Percentiles rank a stretch among this genome's conserved stretches.
phyloP scores from a whole-genome alignment of 2,113 vertebrate genomes.

The Nesoenas mayeri region DNA sequence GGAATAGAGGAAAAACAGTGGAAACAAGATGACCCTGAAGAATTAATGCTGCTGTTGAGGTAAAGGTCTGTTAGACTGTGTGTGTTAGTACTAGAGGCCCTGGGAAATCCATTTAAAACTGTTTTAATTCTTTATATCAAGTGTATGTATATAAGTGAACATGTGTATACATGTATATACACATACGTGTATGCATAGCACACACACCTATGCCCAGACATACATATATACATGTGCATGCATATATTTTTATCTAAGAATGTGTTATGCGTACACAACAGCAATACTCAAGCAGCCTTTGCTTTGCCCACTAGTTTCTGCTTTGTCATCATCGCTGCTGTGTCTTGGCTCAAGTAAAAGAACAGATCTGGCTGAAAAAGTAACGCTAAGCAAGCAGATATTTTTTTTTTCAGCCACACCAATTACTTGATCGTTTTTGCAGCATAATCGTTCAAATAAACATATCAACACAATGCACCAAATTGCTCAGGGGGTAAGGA shows the following conservation, averaged over 20 bases:
- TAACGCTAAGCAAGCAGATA: not conserved
- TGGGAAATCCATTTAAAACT: not conserved
- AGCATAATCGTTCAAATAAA: not conserved
- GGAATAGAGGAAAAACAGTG: not conserved
- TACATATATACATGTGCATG: not conserved
- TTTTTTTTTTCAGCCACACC: not conserved
- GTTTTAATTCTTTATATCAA: not conserved
- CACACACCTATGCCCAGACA: not conserved
- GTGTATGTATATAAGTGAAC: not conserved
- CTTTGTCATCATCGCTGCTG: not conserved
- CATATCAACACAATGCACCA: not conserved
- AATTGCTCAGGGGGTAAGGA: not conserved
- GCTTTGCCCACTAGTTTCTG: not conserved
- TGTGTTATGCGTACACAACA: not conserved
- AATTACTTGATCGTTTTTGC: not conserved
- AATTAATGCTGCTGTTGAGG: not conserved
- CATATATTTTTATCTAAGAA: not conserved
- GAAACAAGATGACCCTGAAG: slow-evolving; percentile 6
- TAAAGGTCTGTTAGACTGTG: not conserved
- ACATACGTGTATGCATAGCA: not conserved
- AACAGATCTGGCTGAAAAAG: not conserved
- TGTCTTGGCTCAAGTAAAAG: not conserved
- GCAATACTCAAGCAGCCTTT: not conserved
- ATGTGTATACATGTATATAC: not conserved
- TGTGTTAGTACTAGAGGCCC: not conserved